These are phyloP conservation scores for Amphiprion percula DNA, from an alignment of 2,113 vertebrate genomes.

Conservation along the genomic window DNA sequence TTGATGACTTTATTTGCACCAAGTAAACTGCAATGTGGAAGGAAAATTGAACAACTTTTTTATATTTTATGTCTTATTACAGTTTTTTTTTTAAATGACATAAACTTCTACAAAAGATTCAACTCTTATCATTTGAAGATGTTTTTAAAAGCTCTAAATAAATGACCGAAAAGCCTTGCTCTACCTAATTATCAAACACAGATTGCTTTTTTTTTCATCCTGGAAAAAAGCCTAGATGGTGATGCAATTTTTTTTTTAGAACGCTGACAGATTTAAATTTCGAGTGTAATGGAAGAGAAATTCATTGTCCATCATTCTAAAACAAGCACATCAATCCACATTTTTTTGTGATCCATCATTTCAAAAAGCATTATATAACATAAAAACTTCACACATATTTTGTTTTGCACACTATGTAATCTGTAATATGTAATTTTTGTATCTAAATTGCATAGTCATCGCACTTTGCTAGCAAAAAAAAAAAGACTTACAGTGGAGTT, in stretches of 20 bases:
- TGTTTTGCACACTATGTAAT: background rate
- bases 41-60: background rate
- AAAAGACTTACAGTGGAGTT: constrained; percentile 33
- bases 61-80: background rate
- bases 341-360: too few species aligned
- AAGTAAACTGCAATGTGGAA: background rate
- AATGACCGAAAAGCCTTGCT: background rate
- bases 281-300: background rate
- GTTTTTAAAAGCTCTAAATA: too few species aligned
- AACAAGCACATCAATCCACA: too few species aligned
- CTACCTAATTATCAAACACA: background rate
- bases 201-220: background rate
- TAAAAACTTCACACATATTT: background rate
- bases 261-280: background rate
- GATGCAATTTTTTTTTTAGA: background rate
- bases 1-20: constrained; percentile 29
- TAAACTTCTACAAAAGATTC: background rate
- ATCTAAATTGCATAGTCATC: too few species aligned
- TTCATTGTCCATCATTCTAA: background rate
- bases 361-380: too few species aligned
- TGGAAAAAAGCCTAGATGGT: background rate
- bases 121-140: background rate
- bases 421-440: too few species aligned
- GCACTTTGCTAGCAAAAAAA: background rate
- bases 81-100: background rate